Evolutionary conservation across 2,888 invertebrate species (phyloP), one percentile per base, ranked within the genome.

Genomic region (Lacanobia wlatinum): DNA sequence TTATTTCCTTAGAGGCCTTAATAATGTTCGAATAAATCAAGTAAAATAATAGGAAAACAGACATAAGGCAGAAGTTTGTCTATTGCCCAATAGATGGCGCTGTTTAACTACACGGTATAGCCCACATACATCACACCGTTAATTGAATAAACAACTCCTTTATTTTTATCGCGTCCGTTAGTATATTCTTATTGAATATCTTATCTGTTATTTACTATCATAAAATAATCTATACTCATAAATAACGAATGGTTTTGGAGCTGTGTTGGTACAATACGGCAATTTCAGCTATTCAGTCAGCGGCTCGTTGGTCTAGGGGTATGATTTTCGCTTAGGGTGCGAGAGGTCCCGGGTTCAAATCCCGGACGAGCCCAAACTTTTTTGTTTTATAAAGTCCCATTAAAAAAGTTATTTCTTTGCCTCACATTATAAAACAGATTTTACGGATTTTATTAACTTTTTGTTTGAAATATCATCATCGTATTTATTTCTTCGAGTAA

Each of bases 261-360:
- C 16, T 12, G 38, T 48, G 40, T 65, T 59, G 53, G 16, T 77
- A n/a, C 0, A 18, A 8, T 53, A 67, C 59, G 0, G 10, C 28
- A 85, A 85, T 92, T 92, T 92, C 72, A 4, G 0, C 0, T 0
- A 0, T 0, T 0, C 0, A 0, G 0, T 3, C 68, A 89, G 76
- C 81, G 96, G 96, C 96, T 96, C 96, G 96, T 96, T 96, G 96
- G 96, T 96, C 96, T 96, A 96, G 96, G 95, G 96, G 96, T 96
- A 96, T 96, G 96, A 96, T 96, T 96, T 94, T 96, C 96, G 96
- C 96, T 96, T 96, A 93, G 96, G 96, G 96, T 96, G 96, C 96
- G 96, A 96, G 95, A 96, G 96, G 96, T 96, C 96, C 95, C 95
- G 96, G 96, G 96, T 96, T 96, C 96, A 96, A 96, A 96, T 96